Conservation (phyloP, 2,113 vertebrate species). For the Amphilophus citrinellus region DNA sequence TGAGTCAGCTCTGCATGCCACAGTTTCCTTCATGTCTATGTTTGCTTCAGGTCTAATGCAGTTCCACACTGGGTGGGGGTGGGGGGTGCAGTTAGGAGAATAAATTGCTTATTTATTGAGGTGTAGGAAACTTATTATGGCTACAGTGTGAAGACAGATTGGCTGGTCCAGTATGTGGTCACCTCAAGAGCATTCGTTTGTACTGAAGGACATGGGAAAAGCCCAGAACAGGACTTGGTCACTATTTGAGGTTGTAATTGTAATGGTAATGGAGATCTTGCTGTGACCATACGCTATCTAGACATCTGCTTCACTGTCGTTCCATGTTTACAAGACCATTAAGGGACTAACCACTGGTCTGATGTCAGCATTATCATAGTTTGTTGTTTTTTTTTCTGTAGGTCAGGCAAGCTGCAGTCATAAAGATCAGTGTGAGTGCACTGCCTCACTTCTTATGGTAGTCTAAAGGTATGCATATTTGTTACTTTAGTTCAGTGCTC, state of each 20-base stretch:
- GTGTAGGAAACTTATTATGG: constrained; percentile 66
- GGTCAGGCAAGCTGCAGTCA: not conserved
- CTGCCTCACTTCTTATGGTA: not conserved
- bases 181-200: constrained; percentile 39
- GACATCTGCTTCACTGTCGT: not conserved
- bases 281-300: constrained; percentile 1
- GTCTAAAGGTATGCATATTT: not conserved
- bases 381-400: not conserved
- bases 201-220: constrained; percentile 33
- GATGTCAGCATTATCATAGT: not conserved
- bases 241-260: not conserved
- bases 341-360: not conserved
- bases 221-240: not conserved
- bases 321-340: constrained; percentile 19
- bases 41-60: constrained; percentile 50
- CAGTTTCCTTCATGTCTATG: constrained; percentile 18
- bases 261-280: not conserved
- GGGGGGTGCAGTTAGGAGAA: constrained; percentile 43
- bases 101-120: constrained; percentile 73
- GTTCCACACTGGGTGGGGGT: constrained; percentile 35
- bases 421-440: not conserved
- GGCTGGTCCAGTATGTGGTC: constrained; percentile 49
- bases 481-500: not conserved
- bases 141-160: constrained; percentile 59
- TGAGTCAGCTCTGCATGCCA: constrained; percentile 16